Conservation (phyloP, 1,140 invertebrate species). For the Brachionus plicatilis region DNA sequence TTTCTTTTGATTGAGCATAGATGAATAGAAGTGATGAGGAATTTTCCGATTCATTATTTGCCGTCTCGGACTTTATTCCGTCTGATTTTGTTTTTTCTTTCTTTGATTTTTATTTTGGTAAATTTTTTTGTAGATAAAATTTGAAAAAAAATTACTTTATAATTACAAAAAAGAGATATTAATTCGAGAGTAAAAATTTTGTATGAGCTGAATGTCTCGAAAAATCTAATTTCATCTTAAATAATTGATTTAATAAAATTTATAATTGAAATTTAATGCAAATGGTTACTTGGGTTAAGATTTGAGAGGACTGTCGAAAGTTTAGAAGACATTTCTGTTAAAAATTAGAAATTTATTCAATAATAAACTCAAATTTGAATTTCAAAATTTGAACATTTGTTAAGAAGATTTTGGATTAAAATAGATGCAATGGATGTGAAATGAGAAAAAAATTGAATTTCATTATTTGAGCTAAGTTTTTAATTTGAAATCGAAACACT, state of each 20-base stretch:
- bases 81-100: not conserved
- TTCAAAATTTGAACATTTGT: not conserved
- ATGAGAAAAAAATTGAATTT: no score
- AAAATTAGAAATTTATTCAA: not conserved
- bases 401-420: not conserved
- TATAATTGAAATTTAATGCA: not conserved
- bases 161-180: conserved; percentile 33
- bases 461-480: no score
- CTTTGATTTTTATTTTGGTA: not conserved
- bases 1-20: not conserved
- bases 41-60: not conserved
- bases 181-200: conserved; percentile 34
- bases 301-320: not conserved
- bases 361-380: not conserved
- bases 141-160: not conserved
- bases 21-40: not conserved
- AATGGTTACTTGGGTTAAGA: not conserved
- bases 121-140: not conserved
- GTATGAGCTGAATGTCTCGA: conserved; percentile 33
- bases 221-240: conserved; percentile 14
- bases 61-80: not conserved
- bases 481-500: no score
- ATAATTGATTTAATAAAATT: not conserved
- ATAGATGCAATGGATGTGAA: no score
- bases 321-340: not conserved